Evolutionary conservation across 1,140 invertebrate genomes (phyloP).

Genomic region (Bombus pascuorum): DNA sequence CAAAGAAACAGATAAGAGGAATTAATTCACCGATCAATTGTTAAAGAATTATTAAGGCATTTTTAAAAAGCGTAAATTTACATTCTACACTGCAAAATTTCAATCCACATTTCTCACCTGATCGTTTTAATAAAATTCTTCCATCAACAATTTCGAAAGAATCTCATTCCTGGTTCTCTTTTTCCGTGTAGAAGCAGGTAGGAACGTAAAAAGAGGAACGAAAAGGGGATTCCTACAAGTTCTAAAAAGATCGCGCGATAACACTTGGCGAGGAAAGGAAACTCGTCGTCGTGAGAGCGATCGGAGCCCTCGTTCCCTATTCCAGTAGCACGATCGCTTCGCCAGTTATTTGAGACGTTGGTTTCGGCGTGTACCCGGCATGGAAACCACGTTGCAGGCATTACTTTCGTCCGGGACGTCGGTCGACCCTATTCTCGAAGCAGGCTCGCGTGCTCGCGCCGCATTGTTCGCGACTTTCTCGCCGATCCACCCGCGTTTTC

Average conservation of each 20-base stretch:
- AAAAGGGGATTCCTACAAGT: neutral
- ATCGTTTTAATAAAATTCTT: too few relatives aligned
- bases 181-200: neutral
- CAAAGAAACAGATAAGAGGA: too few relatives aligned
- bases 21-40: too few relatives aligned
- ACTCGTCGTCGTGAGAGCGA: neutral
- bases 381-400: constrained; percentile 29
- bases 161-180: neutral
- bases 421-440: constrained; percentile 17
- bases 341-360: constrained; percentile 39
- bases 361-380: constrained; percentile 30
- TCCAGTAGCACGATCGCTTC: constrained; percentile 38
- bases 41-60: too few relatives aligned
- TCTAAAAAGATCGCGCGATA: constrained; percentile 11
- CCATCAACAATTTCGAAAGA: neutral
- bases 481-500: neutral
- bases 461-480: constrained; percentile 43
- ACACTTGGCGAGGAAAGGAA: neutral
- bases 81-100: too few relatives aligned
- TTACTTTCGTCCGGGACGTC: constrained; percentile 21
- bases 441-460: constrained; percentile 14
- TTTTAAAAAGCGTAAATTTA: too few relatives aligned
- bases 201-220: neutral
- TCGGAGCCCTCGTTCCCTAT: constrained; percentile 12
- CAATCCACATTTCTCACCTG: too few relatives aligned